These are phyloP conservation scores for Salpingus planirostris DNA, from an alignment of 2,888 invertebrate species.

Conservation along the genomic window DNA sequence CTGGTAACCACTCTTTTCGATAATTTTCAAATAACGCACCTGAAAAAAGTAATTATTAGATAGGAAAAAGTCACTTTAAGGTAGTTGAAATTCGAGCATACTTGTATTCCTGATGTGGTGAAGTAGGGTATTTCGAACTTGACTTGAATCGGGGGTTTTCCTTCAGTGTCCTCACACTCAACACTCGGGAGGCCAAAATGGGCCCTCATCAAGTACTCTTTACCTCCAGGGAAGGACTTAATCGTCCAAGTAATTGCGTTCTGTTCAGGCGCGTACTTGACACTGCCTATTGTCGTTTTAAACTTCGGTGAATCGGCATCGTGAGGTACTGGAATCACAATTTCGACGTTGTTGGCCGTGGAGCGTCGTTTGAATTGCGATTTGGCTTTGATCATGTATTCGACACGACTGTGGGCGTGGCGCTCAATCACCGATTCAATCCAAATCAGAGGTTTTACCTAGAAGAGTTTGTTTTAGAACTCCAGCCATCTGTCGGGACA, in stretches of 20 bases:
- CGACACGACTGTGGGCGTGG: slow-evolving; percentile 93
- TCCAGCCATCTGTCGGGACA: neutral
- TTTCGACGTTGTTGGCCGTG: slow-evolving; percentile 98
- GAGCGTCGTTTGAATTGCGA: slow-evolving; percentile 96
- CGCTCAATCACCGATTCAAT: slow-evolving; percentile 97
- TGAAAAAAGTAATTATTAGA: slow-evolving; percentile 15
- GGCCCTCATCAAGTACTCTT: slow-evolving; percentile 96
- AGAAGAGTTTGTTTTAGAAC: slow-evolving; percentile 5
- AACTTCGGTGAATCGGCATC: slow-evolving; percentile 99
- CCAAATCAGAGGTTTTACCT: slow-evolving; percentile 92
- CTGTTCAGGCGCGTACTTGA: slow-evolving; percentile 95
- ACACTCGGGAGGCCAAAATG: slow-evolving; percentile 97
- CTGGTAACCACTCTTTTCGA: slow-evolving; percentile 98
- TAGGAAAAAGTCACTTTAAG: slow-evolving; percentile 1
- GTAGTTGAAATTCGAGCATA: slow-evolving; percentile 35
- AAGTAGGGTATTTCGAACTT: slow-evolving; percentile 99
- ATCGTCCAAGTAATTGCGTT: slow-evolving; percentile 97
- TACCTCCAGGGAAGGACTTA: slow-evolving; percentile 96
- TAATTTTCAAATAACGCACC: slow-evolving; percentile 91
- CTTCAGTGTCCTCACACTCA: slow-evolving; percentile 87
- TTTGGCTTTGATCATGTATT: slow-evolving; percentile 98
- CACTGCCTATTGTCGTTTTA: slow-evolving; percentile 93
- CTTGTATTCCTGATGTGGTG: slow-evolving; percentile 97
- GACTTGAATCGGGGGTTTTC: slow-evolving; percentile 95
- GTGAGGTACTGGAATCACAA: slow-evolving; percentile 89